A percentile compares a stretch with the other conserved stretches of the same genome.
phyloP scores from a whole-genome alignment of 2,888 invertebrate species.

The Dusona sp. region DNA sequence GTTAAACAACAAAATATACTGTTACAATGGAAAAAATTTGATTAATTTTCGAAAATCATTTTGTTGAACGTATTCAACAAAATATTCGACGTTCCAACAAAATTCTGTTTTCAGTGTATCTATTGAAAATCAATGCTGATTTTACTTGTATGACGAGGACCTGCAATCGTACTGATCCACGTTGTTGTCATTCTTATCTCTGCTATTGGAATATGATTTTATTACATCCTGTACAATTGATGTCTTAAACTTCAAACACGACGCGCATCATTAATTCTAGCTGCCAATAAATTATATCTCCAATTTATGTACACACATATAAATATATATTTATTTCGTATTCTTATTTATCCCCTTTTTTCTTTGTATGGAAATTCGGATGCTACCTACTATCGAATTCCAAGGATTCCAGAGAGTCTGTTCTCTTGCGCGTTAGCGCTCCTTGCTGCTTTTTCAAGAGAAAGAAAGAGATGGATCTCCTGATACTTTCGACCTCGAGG shows the following conservation, averaged over 20 bases:
- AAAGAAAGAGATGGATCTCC: slow-evolving; percentile 53
- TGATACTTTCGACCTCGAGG: slow-evolving; percentile 67
- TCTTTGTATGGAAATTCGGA: slow-evolving; percentile 65
- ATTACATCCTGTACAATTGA: background rate
- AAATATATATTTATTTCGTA: slow-evolving; percentile 14
- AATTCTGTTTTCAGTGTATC: too few relatives aligned
- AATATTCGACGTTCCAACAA: too few relatives aligned
- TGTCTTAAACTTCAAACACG: background rate
- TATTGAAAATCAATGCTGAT: background rate
- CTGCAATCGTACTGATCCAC: background rate
- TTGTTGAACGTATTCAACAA: too few relatives aligned
- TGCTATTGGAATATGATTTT: background rate
- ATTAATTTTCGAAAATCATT: too few relatives aligned
- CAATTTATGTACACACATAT: background rate
- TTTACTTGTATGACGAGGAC: background rate
- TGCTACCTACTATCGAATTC: slow-evolving; percentile 66
- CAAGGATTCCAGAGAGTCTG: slow-evolving; percentile 63
- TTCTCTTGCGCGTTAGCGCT: slow-evolving; percentile 51
- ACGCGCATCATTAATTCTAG: background rate
- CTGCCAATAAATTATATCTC: background rate
- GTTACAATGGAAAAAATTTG: too few relatives aligned
- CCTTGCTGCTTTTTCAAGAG: slow-evolving; percentile 38
- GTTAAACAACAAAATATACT: too few relatives aligned
- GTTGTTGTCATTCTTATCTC: background rate
- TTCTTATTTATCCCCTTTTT: slow-evolving; percentile 43